A percentile compares a stretch with the other conserved stretches of the same genome.
These are phyloP conservation scores for Adelges cooleyi DNA, from an alignment of 1,140 invertebrate species.

Conservation along the genomic window DNA sequence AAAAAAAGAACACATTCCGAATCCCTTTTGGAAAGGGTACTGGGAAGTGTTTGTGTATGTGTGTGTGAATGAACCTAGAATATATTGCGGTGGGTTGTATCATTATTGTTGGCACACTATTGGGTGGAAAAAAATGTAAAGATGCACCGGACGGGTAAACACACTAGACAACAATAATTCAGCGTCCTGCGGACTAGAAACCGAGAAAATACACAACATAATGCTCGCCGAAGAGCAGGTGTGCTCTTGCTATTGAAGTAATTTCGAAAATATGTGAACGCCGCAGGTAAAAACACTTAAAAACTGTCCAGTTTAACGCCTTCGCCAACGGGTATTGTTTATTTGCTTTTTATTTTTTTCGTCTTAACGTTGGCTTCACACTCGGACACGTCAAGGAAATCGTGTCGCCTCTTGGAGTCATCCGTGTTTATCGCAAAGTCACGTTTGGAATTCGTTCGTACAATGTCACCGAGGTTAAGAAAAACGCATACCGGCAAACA, in stretches of 20 bases:
- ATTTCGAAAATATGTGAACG: neutral
- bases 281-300: constrained; percentile 1
- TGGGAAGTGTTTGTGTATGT: neutral
- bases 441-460: neutral
- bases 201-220: neutral
- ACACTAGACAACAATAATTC: neutral
- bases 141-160: constrained; percentile 1
- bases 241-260: neutral
- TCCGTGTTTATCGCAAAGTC: neutral
- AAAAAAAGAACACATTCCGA: no score
- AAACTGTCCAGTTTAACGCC: neutral
- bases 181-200: neutral
- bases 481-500: no score
- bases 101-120: constrained; percentile 2
- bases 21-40: neutral
- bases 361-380: neutral
- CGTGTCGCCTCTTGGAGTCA: neutral
- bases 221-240: neutral
- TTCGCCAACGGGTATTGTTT: neutral
- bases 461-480: neutral
- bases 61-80: neutral
- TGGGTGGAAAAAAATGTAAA: neutral
- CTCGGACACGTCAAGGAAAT: neutral
- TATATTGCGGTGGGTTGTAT: neutral
- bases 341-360: neutral